Base-by-base conservation (phyloP, 1,140 invertebrate genomes). In the Pomacea maculata region DNA sequence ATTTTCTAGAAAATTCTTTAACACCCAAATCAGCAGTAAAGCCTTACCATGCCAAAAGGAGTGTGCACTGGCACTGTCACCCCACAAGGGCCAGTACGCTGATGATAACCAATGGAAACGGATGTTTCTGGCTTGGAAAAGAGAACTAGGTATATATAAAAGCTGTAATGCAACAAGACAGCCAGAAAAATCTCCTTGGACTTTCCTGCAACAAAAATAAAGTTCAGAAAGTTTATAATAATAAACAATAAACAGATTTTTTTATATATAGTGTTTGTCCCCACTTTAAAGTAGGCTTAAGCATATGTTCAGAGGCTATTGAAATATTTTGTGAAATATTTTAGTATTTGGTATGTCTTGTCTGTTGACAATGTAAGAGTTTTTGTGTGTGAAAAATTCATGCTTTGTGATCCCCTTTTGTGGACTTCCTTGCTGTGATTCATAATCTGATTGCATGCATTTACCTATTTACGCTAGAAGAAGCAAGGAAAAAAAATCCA, bases 61-160 rank as follows among this genome's bases (percentile, higher is more conserved):
- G 94, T 94, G 68, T 92, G 90, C 7, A 95, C 90, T 9, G 92
- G 89, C 7, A 93, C 85, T 34, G 92, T 92, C 84, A 94, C 92
- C 83, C 95, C 91, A 89, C 95, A 96, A 4, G 94, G 93, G 29
- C 96, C 95, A 73, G 95, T 93, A 17, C 93, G 93, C 91, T 96
- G 94, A 88, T 95, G 95, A 9, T 95, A 88, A 11, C 96, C 96
- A 15, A 93, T 92, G 3, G 95, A 94, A 76, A 94, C 88, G 87
- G 95, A 94, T 68, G 93, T 91, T 85, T 95, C 93, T 8, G 95
- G 95, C 86, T 94, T 90, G 55, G 94, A 93, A 85, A 94, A 94
- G 9, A 95, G 68, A 55, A 91, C 92, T 76, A 93, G 90, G 55
- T 91, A 86, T 76, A 93, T 82, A 83, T 92, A 93, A 68, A 93